These are phyloP conservation scores for Arbacia lixula DNA, from an alignment of 53 echinoderm and acorn worm species.

Conservation along the genomic window DNA sequence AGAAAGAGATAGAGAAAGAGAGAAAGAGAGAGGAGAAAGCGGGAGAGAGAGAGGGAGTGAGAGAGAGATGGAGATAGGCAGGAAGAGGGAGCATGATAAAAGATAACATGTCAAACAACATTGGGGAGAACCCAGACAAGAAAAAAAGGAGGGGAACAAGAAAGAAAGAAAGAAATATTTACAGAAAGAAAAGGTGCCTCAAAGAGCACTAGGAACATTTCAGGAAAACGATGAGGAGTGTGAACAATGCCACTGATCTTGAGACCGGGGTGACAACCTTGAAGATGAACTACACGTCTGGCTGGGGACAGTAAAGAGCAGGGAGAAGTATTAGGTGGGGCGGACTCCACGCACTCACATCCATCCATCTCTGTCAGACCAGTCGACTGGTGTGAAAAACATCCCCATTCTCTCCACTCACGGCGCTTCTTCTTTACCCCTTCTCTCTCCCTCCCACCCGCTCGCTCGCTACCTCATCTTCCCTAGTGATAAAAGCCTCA, in stretches of 20 bases:
- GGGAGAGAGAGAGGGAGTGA: not conserved
- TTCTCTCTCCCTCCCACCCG: too few relatives aligned
- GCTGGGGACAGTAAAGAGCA: slow-evolving; percentile 9
- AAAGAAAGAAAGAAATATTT: too few relatives aligned
- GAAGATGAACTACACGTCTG: not conserved
- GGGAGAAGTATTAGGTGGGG: slow-evolving; percentile 27
- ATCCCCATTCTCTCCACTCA: slow-evolving; percentile 10
- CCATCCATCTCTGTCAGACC: slow-evolving; percentile 7
- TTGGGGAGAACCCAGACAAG: too few relatives aligned
- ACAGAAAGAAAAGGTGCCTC: too few relatives aligned
- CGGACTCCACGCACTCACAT: not conserved
- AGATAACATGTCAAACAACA: not conserved
- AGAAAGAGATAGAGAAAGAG: not conserved
- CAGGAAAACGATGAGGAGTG: too few relatives aligned
- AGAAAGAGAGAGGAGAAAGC: not conserved
- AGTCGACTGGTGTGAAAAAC: slow-evolving; percentile 1
- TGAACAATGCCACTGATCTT: too few relatives aligned
- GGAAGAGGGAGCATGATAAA: not conserved
- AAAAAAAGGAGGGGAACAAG: not conserved
- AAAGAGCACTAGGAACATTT: too few relatives aligned
- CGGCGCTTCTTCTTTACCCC: too few relatives aligned
- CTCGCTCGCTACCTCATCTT: too few relatives aligned
- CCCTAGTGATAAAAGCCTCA: too few relatives aligned
- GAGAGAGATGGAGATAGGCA: not conserved
- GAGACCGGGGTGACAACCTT: too few relatives aligned